Base-by-base conservation (phyloP, 2,113 vertebrate genomes). In the Tichodroma muraria region DNA sequence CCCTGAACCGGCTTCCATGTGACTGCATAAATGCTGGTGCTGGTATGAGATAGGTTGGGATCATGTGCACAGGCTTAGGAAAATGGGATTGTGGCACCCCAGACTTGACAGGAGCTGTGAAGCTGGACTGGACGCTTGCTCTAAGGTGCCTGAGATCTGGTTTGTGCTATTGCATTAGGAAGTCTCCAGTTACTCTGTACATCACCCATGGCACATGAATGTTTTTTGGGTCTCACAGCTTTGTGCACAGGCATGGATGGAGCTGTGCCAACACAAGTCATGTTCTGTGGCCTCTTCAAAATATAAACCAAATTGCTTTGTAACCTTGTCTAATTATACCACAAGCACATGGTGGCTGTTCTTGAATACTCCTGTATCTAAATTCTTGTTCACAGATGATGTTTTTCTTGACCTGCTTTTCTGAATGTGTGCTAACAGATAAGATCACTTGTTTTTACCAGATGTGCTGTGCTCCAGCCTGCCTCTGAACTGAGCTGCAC, bases 11-110 rank as follows among this genome's bases (percentile, higher is more conserved):
- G 16, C 68, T 90, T 85, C 85, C 72, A 52, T 0, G 19, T 88
- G 88, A 86, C 88, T 85, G 45, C 33, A 7, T 60, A 42, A 91
- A 42, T 80, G 71, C 75, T 0, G 1, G 31, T 85, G 57, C 59
- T 77, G 68, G 42, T 72, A 50, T 45, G 80, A 90, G 68, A 38
- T 47, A 37, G 60, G 71, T 14, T 78, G 42, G 54, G 68, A 84
- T 95, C 90, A 85, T 73, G 71, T 85, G 90, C 60, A 86, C 59
- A 70, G 69, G 24, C 80, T 92, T 94, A 95, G 88, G 88, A 44
- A 88, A 73, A 83, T 44, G 60, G 59, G 76, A 28, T 69, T 80
- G 68, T 91, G 85, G 47, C 59, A 85, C 64, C 13, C 20, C 23
- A 31, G 40, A 35, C 47, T 82, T 53, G 66, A 44, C 24, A n/a